Conservation (phyloP, 2,888 invertebrate species). For the Eupeodes luniger region DNA sequence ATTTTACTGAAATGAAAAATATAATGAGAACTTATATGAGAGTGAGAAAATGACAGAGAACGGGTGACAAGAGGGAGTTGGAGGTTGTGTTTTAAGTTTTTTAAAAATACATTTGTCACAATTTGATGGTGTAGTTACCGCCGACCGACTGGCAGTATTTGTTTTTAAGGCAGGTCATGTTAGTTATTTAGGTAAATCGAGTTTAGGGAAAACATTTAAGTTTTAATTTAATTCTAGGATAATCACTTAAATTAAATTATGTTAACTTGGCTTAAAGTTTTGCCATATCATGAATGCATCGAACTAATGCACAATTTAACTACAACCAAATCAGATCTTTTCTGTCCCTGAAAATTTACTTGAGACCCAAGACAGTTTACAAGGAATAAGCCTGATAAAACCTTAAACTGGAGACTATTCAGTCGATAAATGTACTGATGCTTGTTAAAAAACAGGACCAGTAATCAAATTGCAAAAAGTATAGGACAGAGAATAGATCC, state of each 20-base stretch:
- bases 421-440: too few relatives aligned
- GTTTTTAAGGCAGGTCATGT: neutral
- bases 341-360: too few relatives aligned
- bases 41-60: neutral
- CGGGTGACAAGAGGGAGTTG: neutral
- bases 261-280: neutral
- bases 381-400: too few relatives aligned
- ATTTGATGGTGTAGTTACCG: neutral
- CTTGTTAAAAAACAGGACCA: too few relatives aligned
- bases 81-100: neutral
- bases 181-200: neutral
- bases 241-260: neutral
- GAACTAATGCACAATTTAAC: too few relatives aligned
- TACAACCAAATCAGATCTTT: too few relatives aligned
- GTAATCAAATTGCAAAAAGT: too few relatives aligned
- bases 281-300: too few relatives aligned
- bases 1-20: constrained; percentile 21
- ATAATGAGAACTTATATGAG: constrained; percentile 2
- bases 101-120: neutral
- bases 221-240: neutral
- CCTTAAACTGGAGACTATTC: too few relatives aligned
- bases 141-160: neutral
- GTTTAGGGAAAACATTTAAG: neutral
- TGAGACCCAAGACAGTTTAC: too few relatives aligned
- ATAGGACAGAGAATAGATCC: too few relatives aligned